phyloP scores from a whole-genome alignment of 64 coral and sea anemone species.

The Actinia tenebrosa region DNA sequence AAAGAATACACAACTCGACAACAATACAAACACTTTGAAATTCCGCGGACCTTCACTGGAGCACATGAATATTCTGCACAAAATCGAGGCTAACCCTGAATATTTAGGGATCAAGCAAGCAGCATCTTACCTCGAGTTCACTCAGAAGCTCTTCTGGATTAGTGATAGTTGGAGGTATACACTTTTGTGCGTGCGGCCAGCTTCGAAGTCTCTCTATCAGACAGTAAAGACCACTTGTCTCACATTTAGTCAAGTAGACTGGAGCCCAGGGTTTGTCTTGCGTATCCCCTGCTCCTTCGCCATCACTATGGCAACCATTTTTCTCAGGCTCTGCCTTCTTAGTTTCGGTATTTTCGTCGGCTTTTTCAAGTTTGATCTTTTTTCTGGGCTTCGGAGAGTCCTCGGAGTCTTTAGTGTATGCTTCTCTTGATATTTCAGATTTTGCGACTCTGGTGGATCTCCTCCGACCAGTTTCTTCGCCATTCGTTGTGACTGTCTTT shows the following conservation, averaged over 20 bases:
- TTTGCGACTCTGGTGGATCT: conserved; percentile 41
- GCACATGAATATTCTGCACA: too few relatives aligned
- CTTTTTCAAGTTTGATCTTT: conserved; percentile 11
- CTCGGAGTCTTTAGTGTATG: background rate
- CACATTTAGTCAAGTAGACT: conserved; percentile 71
- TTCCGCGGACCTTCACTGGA: too few relatives aligned
- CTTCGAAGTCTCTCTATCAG: conserved; percentile 54
- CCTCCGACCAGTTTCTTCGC: conserved; percentile 33
- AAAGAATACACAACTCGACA: too few relatives aligned
- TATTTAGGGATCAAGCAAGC: too few relatives aligned
- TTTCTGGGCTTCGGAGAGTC: background rate
- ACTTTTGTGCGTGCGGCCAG: conserved; percentile 80
- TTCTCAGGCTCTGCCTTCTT: background rate
- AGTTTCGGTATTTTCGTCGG: background rate
- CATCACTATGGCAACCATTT: conserved; percentile 31
- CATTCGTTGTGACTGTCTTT: background rate
- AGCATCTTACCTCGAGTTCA: conserved; percentile 59
- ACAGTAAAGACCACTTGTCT: conserved; percentile 45
- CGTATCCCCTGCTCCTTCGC: conserved; percentile 14
- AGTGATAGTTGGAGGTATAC: conserved; percentile 45
- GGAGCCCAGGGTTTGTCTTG: conserved; percentile 50
- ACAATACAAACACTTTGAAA: too few relatives aligned
- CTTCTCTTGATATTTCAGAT: conserved; percentile 12
- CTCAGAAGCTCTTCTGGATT: conserved; percentile 49
- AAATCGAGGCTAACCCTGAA: too few relatives aligned